These are phyloP conservation scores for Serranus cabrilla DNA, from an alignment of 2,797 vertebrate genomes.

Conservation along the genomic window DNA sequence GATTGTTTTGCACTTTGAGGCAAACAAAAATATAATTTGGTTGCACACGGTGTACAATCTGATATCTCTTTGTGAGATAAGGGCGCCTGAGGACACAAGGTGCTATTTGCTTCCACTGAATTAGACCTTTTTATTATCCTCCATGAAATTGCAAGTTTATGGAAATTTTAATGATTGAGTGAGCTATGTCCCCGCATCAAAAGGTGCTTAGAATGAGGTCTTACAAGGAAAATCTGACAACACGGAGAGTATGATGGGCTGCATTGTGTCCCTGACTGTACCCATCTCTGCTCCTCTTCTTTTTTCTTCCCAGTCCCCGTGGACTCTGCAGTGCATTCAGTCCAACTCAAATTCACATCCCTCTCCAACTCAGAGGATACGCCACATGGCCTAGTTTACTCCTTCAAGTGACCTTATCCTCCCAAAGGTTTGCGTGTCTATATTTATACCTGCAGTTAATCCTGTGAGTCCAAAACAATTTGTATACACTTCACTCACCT, in stretches of 20 bases:
- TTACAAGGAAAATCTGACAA: constrained; percentile 39
- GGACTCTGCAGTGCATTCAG: constrained; percentile 45
- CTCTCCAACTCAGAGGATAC: constrained; percentile 32
- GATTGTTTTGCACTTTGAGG: constrained; percentile 67
- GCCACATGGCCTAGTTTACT: constrained; percentile 36
- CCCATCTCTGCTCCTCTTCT: constrained; percentile 29
- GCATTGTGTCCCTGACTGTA: constrained; percentile 47
- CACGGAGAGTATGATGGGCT: constrained; percentile 21
- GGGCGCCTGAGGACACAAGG: constrained; percentile 55
- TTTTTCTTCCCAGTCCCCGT: constrained; percentile 35
- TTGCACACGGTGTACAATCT: constrained; percentile 55
- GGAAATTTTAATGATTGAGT: constrained; percentile 60
- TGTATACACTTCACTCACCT: constrained; percentile 12
- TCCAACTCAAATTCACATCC: constrained; percentile 30
- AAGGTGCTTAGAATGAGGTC: constrained; percentile 42
- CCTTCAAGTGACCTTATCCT: constrained; percentile 50
- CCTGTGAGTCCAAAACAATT: constrained; percentile 13
- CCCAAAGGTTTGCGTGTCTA: constrained; percentile 7
- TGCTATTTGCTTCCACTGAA: constrained; percentile 57
- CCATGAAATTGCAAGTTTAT: constrained; percentile 62
- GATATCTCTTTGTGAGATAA: constrained; percentile 56
- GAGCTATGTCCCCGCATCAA: constrained; percentile 45
- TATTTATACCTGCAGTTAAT: constrained; percentile 23
- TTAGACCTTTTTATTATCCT: constrained; percentile 70
- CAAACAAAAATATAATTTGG: constrained; percentile 72